Evolutionary conservation across 2,888 invertebrate species (phyloP).

Genomic region (Phlogophora meticulosa): DNA sequence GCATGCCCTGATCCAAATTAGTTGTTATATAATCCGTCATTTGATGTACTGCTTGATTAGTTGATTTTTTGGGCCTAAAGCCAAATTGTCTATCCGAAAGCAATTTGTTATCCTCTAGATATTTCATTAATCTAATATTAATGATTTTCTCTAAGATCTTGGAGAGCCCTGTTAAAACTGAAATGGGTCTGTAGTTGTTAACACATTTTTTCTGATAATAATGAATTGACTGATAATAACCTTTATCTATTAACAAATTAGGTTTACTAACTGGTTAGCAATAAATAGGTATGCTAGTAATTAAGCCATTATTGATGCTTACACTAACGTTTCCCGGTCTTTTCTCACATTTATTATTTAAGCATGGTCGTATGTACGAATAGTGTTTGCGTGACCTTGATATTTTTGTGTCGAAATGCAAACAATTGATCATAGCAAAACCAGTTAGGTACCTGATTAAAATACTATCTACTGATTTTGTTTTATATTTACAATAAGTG

Average conservation of each 20-base stretch:
- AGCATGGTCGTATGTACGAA: slow-evolving; percentile 16
- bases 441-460: slow-evolving; percentile 8
- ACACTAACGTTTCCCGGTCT: slow-evolving; percentile 10
- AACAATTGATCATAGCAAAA: slow-evolving; percentile 10
- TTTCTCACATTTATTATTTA: slow-evolving; percentile 1
- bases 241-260: background rate
- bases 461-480: slow-evolving; percentile 1
- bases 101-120: too few species aligned
- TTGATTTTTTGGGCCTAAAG: too few species aligned
- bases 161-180: too few species aligned
- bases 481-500: slow-evolving; percentile 1
- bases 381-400: slow-evolving; percentile 12
- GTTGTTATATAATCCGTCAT: too few species aligned
- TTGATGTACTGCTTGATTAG: too few species aligned
- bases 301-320: slow-evolving; percentile 9
- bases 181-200: too few species aligned
- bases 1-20: too few species aligned
- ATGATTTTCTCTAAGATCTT: too few species aligned
- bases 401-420: slow-evolving; percentile 11
- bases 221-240: background rate
- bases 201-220: too few species aligned
- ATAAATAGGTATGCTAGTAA: slow-evolving; percentile 3
- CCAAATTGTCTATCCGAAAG: too few species aligned
- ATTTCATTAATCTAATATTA: too few species aligned
- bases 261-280: slow-evolving; percentile 6